Evolutionary conservation across 2,113 vertebrate genomes (phyloP).

Genomic region (Tupaia chinensis): DNA sequence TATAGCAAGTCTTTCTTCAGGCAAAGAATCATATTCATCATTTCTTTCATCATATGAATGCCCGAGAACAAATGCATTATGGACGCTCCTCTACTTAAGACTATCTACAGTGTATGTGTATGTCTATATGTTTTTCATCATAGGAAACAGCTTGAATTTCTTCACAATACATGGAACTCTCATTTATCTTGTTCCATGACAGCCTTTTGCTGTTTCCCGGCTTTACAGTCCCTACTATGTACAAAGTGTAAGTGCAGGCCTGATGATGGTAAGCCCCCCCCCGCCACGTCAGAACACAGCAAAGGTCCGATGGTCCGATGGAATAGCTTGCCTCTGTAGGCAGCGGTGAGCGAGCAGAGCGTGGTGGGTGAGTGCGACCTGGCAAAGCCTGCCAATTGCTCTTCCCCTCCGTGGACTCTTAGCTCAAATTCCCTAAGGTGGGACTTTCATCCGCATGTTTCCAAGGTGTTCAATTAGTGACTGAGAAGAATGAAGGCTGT

Average conservation of each 20-base stretch:
- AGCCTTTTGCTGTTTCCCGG: conserved; percentile 78
- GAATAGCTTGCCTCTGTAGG: conserved; percentile 17
- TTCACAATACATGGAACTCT: conserved; percentile 79
- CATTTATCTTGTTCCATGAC: conserved; percentile 82
- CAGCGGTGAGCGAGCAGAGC: conserved; percentile 77
- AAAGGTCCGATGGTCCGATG: conserved; percentile 65
- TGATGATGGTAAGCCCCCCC: conserved; percentile 74
- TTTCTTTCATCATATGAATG: conserved; percentile 86
- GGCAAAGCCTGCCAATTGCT: conserved; percentile 80
- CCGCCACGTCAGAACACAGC: conserved; percentile 54
- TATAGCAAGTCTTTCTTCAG: conserved; percentile 69
- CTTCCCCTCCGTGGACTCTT: conserved; percentile 75
- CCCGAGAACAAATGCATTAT: conserved; percentile 79
- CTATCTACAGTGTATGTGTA: conserved; percentile 67
- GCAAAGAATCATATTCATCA: conserved; percentile 82
- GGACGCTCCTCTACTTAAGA: conserved; percentile 80
- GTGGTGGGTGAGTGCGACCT: conserved; percentile 64
- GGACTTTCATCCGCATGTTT: conserved; percentile 79
- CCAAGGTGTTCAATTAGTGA: conserved; percentile 86
- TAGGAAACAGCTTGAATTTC: conserved; percentile 85
- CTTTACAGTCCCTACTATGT: conserved; percentile 72
- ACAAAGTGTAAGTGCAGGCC: conserved; percentile 76
- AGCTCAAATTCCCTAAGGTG: conserved; percentile 80
- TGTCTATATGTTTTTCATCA: conserved; percentile 81
- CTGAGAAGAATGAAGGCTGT: conserved; percentile 79